Conservation (phyloP, 2,113 vertebrate genomes). For the Toxostoma redivivum region DNA sequence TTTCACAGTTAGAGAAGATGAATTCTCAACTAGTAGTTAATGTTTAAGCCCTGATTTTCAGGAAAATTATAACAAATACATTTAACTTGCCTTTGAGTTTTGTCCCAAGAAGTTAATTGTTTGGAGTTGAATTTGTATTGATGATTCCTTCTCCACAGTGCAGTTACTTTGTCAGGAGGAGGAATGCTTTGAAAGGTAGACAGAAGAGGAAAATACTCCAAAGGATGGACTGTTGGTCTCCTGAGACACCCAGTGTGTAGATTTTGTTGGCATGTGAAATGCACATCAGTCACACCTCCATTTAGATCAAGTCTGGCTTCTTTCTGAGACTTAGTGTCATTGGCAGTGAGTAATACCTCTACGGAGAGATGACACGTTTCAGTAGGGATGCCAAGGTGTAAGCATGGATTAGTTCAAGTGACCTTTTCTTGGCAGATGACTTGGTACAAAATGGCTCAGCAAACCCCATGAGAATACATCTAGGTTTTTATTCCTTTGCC, state of each 20-base stretch:
- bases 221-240: not conserved
- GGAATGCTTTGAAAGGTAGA: not conserved
- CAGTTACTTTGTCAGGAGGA: not conserved
- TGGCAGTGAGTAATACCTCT: conserved; percentile 21
- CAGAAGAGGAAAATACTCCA: not conserved
- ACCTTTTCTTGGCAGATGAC: not conserved
- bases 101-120: conserved; percentile 16
- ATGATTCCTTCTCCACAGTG: not conserved
- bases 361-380: not conserved
- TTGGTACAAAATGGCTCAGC: not conserved
- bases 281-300: conserved; percentile 23
- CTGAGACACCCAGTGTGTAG: not conserved
- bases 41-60: not conserved
- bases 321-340: conserved; percentile 36
- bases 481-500: not conserved
- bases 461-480: not conserved
- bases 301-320: not conserved
- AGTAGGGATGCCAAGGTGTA: not conserved
- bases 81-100: conserved; percentile 37
- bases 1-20: not conserved
- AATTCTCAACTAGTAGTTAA: not conserved
- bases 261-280: conserved; percentile 47
- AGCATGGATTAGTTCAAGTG: not conserved
- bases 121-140: conserved; percentile 27
- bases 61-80: not conserved